Evolutionary conservation across 2,113 vertebrate genomes (phyloP), one percentile per base, ranked within the genome.

Genomic region (Scartelaos histophorus): DNA sequence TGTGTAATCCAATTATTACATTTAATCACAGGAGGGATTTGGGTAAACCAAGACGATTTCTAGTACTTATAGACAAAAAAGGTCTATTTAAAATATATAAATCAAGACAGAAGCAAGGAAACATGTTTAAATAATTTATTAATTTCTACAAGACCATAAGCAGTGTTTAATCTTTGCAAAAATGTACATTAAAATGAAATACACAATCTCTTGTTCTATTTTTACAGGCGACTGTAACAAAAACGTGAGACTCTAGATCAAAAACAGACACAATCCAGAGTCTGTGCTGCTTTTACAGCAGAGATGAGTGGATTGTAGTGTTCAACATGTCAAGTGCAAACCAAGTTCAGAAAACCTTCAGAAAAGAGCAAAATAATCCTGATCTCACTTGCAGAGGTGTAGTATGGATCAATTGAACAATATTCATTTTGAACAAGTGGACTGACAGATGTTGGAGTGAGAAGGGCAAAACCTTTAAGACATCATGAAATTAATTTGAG

Each of bases 51-150:
- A 51, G 47, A 19, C 47, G 2, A 13, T 15, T 47, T 47, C 38
- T 43, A 43, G 1, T 9, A 43, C 53, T 56, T 56, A 54, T 19
- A 43, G 7, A 43, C 38, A 3, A 47, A 16, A n/a, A 47, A 15
- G 15, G 46, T 16, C 46, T 16, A 47, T 47, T 15, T 45, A 7
- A 61, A 61, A 34, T 61, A 5, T 67, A 49, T 38, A 43, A 35
- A 76, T 22, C 35, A 2, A 77, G 15, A 17, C 2, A 60, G 17
- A 22, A 7, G 1, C 3, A 54, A 38, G 16, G 51, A 21, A 74
- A 75, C 73, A 72, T 84, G 70, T 87, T 87, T 83, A 82, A 86
- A 89, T 85, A 65, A 84, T 89, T 86, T 89, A 83, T 89, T 87
- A 1, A 83, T 89, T 85, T 89, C 82, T 89, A 88, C 79, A 89